Evolutionary conservation across 2,888 invertebrate genomes (phyloP).

Genomic region (Agrotis segetum): DNA sequence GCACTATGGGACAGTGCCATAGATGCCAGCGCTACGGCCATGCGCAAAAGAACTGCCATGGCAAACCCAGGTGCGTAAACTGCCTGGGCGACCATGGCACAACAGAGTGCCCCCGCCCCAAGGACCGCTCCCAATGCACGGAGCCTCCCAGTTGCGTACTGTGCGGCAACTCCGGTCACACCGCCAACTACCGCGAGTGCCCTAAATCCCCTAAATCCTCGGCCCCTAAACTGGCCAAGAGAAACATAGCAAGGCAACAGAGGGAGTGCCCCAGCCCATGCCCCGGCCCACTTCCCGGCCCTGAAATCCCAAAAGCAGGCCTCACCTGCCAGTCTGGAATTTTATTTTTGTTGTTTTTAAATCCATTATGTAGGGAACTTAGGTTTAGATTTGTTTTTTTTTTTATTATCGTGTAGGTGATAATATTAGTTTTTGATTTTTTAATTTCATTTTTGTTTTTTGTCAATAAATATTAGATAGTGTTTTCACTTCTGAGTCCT

Average conservation of each 20-base stretch:
- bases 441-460: too few species aligned
- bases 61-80: neutral
- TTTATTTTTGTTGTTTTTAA: too few species aligned
- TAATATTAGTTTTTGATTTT: too few species aligned
- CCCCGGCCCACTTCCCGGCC: neutral
- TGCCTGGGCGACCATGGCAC: neutral
- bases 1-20: too few species aligned
- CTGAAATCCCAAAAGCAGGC: neutral
- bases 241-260: neutral
- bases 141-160: neutral
- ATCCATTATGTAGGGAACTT: too few species aligned
- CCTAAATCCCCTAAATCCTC: neutral
- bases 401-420: too few species aligned
- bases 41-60: too few species aligned
- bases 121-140: neutral
- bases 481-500: too few species aligned
- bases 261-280: neutral
- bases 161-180: neutral
- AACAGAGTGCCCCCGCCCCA: rapidly evolving
- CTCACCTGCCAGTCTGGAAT: too few species aligned
- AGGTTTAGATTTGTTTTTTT: too few species aligned
- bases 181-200: neutral
- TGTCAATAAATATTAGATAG: too few species aligned
- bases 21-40: too few species aligned
- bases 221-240: neutral